Evolutionary conservation across 2,113 vertebrate species (phyloP).

Genomic region (Gambusia affinis): DNA sequence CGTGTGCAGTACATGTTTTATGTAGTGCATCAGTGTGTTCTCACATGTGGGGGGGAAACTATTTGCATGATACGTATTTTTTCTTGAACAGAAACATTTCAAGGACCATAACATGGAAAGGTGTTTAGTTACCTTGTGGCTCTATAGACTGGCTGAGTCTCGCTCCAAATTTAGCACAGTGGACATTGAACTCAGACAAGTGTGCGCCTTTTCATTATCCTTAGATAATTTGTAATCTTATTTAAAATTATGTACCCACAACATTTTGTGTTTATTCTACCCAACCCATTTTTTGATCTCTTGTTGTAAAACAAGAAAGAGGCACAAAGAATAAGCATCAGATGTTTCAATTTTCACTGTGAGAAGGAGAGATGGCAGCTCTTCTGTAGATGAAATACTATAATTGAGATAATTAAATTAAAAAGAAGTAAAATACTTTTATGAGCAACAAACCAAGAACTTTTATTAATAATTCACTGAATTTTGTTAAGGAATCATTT

Average conservation of each 20-base stretch:
- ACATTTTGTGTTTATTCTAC: not conserved
- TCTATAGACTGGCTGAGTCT: conserved; percentile 1
- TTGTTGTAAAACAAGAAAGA: too few relatives aligned
- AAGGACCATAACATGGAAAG: conserved; percentile 22
- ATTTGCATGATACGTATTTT: conserved; percentile 24
- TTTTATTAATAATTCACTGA: too few relatives aligned
- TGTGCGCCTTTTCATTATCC: not conserved
- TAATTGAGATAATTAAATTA: too few relatives aligned
- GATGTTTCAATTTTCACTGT: not conserved
- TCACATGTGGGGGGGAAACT: not conserved
- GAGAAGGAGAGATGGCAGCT: not conserved
- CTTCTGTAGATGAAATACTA: not conserved
- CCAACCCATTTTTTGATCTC: not conserved
- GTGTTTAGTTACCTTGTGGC: conserved; percentile 19
- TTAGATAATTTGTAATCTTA: not conserved
- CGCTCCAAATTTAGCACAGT: conserved; percentile 4
- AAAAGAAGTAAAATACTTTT: too few relatives aligned
- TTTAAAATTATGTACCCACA: not conserved
- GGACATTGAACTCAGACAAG: not conserved
- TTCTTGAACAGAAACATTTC: conserved; percentile 38
- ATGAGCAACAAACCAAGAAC: too few relatives aligned
- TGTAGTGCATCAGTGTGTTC: not conserved
- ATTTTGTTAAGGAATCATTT: too few relatives aligned
- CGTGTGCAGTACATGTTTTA: not conserved
- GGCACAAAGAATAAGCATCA: not conserved